phyloP scores from a whole-genome alignment of 2,113 vertebrate genomes.

The Chauna torquata region DNA sequence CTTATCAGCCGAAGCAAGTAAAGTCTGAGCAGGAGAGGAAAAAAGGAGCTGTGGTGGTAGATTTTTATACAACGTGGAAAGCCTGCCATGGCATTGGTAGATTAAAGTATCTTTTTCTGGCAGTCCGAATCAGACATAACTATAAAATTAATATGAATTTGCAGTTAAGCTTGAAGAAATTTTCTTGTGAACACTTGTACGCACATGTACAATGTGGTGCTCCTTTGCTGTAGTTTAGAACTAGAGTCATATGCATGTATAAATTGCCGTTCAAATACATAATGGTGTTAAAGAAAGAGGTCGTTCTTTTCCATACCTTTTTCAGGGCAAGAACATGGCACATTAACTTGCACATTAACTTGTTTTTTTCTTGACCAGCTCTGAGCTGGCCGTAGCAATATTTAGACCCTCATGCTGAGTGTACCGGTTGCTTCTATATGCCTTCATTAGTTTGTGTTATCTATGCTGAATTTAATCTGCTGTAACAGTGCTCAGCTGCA shows the following conservation, averaged over 20 bases:
- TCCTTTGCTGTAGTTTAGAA: background rate
- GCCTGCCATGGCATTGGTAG: background rate
- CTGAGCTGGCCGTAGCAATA: background rate
- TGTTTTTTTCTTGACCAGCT: background rate
- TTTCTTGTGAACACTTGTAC: background rate
- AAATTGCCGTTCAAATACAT: background rate
- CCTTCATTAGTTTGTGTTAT: background rate
- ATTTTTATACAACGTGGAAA: background rate
- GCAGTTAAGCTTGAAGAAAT: background rate
- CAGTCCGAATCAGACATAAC: background rate
- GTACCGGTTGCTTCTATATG: background rate
- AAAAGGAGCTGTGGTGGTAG: background rate
- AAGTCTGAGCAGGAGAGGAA: background rate
- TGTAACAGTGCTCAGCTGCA: background rate
- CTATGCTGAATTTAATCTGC: background rate
- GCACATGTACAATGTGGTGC: background rate
- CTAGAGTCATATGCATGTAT: background rate
- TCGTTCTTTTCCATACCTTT: background rate
- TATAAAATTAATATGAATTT: background rate
- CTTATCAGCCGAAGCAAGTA: constrained; percentile 1
- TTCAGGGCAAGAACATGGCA: background rate
- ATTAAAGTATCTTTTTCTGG: background rate
- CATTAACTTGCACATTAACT: background rate
- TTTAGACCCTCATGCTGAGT: background rate
- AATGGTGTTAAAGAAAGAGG: background rate